Evolutionary conservation across 53 echinoderm and acorn worm genomes (phyloP).

Genomic region (Actinopyga echinites): DNA sequence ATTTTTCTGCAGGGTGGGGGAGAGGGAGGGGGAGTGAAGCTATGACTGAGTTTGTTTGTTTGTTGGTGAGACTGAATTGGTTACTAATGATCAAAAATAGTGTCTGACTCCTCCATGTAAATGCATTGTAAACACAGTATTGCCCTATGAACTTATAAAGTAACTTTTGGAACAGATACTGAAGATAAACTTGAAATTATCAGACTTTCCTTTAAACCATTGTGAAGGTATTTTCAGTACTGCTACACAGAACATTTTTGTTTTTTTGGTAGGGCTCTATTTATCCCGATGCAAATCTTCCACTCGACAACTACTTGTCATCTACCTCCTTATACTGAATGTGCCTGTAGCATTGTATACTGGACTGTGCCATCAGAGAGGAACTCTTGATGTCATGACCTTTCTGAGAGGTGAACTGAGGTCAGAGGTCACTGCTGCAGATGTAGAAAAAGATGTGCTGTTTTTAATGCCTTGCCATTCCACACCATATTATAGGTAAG

Average conservation of each 20-base stretch:
- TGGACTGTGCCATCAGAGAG: slow-evolving; percentile 85
- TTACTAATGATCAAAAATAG: too few species aligned
- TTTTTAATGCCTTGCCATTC: slow-evolving; percentile 99
- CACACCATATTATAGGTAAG: slow-evolving; percentile 92
- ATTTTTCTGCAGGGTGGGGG: too few species aligned
- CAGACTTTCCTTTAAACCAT: too few species aligned
- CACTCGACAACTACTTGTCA: neutral
- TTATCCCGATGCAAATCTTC: neutral
- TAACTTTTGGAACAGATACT: too few species aligned
- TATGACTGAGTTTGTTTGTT: too few species aligned
- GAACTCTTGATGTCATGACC: slow-evolving; percentile 84
- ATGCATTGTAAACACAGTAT: too few species aligned
- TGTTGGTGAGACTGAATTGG: too few species aligned
- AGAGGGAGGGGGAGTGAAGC: too few species aligned
- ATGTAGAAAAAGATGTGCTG: slow-evolving; percentile 42
- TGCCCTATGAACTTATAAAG: too few species aligned
- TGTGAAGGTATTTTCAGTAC: too few species aligned
- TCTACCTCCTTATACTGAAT: slow-evolving; percentile 66
- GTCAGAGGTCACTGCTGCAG: slow-evolving; percentile 48
- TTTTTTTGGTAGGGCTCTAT: neutral
- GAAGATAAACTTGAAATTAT: too few species aligned
- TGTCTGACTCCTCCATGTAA: too few species aligned
- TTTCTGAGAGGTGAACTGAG: slow-evolving; percentile 57
- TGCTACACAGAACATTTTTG: neutral
- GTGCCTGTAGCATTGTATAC: slow-evolving; percentile 61